Conservation (phyloP, 1,140 invertebrate genomes). For the Papilio polytes region DNA sequence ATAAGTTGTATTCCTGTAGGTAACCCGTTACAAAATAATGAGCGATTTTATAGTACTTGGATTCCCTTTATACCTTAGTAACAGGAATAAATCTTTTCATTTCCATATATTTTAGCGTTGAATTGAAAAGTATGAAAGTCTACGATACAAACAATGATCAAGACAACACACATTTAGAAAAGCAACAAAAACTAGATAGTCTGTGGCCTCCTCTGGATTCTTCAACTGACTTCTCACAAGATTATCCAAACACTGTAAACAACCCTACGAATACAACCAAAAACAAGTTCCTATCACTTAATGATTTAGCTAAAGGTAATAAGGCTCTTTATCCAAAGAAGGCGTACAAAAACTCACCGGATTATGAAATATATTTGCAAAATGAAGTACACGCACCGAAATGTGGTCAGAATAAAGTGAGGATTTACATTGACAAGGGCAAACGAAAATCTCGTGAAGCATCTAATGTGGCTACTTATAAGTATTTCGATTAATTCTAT, state of each 20-base stretch:
- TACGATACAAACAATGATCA: constrained; percentile 42
- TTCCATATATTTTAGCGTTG: constrained; percentile 52
- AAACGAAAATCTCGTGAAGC: constrained; percentile 60
- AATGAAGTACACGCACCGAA: constrained; percentile 61
- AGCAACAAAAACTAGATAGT: constrained; percentile 42
- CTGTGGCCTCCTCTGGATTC: constrained; percentile 31
- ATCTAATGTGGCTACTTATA: constrained; percentile 44
- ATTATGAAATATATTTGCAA: constrained; percentile 66
- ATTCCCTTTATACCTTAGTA: background rate
- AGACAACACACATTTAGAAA: constrained; percentile 33
- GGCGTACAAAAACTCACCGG: constrained; percentile 47
- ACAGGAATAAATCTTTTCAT: background rate
- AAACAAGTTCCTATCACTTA: background rate
- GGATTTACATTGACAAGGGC: constrained; percentile 62
- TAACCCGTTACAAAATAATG: background rate
- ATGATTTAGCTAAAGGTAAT: constrained; percentile 40
- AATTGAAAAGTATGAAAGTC: constrained; percentile 64
- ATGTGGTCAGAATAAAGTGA: constrained; percentile 63
- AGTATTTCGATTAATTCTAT: constrained; percentile 52
- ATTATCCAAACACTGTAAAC: background rate
- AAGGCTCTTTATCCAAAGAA: constrained; percentile 44
- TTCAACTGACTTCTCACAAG: constrained; percentile 4
- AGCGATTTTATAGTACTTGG: background rate
- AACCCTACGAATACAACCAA: background rate
- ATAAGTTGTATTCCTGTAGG: background rate